Base-by-base conservation (phyloP, 2,797 vertebrate genomes). In the Saxicola maurus region DNA sequence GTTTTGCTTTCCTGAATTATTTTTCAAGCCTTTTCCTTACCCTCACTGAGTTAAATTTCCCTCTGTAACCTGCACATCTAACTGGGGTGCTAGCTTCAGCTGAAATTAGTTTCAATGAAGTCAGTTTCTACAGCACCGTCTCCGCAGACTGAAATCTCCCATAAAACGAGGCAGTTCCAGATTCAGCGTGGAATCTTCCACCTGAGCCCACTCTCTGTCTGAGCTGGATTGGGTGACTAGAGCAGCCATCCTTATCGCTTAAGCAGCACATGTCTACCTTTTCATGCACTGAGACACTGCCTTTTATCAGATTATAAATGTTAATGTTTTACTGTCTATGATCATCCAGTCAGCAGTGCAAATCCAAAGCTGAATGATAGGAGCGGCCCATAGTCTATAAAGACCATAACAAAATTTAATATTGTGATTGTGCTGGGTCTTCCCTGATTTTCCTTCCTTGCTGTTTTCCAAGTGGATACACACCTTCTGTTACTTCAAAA, bases 1-100 rank as follows among this genome's bases (percentile, higher is more conserved):
- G 24, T 57, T 92, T 91, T 87, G 8, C 23, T 80, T 94, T 92
- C 40, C 52, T 74, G 57, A 42, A 76, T 78, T 85, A 73, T 85
- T 94, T 73, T 93, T 55, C 30, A 75, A 85, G 68, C 68, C 6
- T 12, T 61, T 83, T 68, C 49, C 24, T 78, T 51, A 45, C 6
- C 5, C 18, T 81, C 42, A 11, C 15, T 17, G 37, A 78, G 24
- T 64, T 75, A 48, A 33, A 62, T 11, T 6, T 14, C 3, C 6
- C 7, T 69, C 25, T 43, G 30, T 71, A 84, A 73, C 13, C 27
- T 43, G 10, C 2, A 1, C 15, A 20, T 7, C 45, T 88, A 38
- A 5, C 10, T 28, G 20, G 6, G 7, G 2, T 42, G 15, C 43
- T 48, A 67, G 17, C 11, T 73, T 69, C 40, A 45, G 25, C 19